Percentiles rank a stretch among this genome's conserved stretches.
These are phyloP conservation scores for Rhagoletis pomonella DNA, from an alignment of 1,140 invertebrate genomes.

Conservation along the genomic window DNA sequence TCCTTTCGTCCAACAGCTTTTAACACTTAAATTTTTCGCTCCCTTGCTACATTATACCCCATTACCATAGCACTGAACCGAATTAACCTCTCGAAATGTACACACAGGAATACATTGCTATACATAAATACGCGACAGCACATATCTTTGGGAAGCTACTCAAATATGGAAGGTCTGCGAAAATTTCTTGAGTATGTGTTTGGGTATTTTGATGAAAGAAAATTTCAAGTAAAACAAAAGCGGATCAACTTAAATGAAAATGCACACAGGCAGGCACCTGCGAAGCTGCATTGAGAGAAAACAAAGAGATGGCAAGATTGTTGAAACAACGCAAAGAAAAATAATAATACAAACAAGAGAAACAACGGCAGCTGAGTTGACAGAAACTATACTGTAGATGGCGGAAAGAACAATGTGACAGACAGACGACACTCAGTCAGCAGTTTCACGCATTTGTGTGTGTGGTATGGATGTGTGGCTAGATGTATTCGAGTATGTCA, in stretches of 20 bases:
- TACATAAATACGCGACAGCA: not conserved
- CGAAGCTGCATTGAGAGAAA: not conserved
- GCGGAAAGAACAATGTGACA: not conserved
- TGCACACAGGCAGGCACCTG: not conserved
- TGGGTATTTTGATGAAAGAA: constrained; percentile 7
- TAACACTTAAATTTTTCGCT: not conserved
- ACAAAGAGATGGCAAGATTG: not conserved
- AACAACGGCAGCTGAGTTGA: constrained; percentile 21
- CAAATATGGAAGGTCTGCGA: not conserved
- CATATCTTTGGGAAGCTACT: not conserved
- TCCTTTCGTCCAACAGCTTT: not conserved
- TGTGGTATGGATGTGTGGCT: not conserved
- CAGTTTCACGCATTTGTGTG: not conserved
- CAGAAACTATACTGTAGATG: constrained; percentile 21
- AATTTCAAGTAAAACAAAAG: constrained; percentile 39
- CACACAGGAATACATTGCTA: too few species aligned
- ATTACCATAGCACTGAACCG: too few species aligned
- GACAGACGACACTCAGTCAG: not conserved
- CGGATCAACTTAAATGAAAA: constrained; percentile 24
- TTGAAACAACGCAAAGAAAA: constrained; percentile 11
- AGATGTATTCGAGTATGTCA: too few species aligned
- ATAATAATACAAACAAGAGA: constrained; percentile 6
- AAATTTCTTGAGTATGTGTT: not conserved
- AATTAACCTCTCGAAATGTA: too few species aligned
- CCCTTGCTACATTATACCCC: not conserved